Evolutionary conservation across 2,113 vertebrate genomes (phyloP).

Genomic region (Phyllostomus discolor): DNA sequence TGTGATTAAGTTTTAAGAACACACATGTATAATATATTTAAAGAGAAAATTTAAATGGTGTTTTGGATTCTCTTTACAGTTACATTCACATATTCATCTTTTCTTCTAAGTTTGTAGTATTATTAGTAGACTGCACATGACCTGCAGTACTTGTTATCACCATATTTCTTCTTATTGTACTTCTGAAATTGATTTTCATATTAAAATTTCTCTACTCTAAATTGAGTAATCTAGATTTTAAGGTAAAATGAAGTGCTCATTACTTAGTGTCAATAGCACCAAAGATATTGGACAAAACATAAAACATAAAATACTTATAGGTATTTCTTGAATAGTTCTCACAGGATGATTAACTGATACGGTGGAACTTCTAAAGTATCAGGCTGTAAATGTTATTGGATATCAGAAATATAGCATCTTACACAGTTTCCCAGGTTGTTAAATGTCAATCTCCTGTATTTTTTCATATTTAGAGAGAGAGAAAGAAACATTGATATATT

Average conservation of each 20-base stretch:
- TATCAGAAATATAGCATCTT: conserved; percentile 25
- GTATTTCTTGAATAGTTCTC: not conserved
- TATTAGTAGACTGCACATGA: not conserved
- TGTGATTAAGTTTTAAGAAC: not conserved
- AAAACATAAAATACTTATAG: conserved; percentile 21
- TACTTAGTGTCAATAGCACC: not conserved
- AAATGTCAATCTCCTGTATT: not conserved
- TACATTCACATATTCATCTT: not conserved
- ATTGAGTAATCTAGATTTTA: not conserved
- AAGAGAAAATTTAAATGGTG: not conserved
- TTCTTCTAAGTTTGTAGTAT: not conserved
- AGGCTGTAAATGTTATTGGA: conserved; percentile 25
- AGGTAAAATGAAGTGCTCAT: not conserved
- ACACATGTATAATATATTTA: not conserved
- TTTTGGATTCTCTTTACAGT: not conserved
- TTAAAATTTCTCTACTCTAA: not conserved
- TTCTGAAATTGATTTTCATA: not conserved
- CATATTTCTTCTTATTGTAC: not conserved
- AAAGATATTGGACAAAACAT: not conserved
- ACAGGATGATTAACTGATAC: conserved; percentile 18
- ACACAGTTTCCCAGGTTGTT: not conserved
- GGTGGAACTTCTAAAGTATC: conserved; percentile 51
- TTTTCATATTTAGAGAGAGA: no score
- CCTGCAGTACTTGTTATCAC: not conserved
- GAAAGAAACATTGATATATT: no score